phyloP scores from a whole-genome alignment of 2,113 vertebrate genomes.

The Erythrolamprus reginae region DNA sequence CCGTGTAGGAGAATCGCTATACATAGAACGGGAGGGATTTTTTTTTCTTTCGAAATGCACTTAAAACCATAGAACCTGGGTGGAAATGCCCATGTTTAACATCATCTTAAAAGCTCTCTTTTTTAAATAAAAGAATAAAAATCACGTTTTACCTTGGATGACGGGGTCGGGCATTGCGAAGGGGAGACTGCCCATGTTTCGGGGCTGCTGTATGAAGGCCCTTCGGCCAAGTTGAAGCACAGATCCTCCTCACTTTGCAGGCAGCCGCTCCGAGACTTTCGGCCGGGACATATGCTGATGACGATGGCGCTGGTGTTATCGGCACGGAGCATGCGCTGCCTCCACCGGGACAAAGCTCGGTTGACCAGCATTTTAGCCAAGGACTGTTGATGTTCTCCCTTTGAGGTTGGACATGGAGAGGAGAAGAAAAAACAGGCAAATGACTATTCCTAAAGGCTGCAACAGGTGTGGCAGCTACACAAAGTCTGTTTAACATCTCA shows the following conservation, averaged over 20 bases:
- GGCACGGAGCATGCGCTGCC: slow-evolving; percentile 93
- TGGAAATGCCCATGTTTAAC: background rate
- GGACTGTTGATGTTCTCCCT: slow-evolving; percentile 88
- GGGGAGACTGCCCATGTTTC: slow-evolving; percentile 63
- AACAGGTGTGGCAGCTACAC: background rate
- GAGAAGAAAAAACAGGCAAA: background rate
- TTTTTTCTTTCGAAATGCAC: background rate
- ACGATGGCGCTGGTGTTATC: slow-evolving; percentile 98
- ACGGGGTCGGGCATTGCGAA: slow-evolving; percentile 79
- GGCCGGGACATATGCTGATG: slow-evolving; percentile 80
- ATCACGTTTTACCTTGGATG: slow-evolving; percentile 72
- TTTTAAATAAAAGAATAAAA: too few species aligned
- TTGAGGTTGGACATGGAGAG: background rate
- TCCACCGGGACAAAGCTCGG: slow-evolving; percentile 88
- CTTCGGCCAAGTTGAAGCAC: slow-evolving; percentile 81
- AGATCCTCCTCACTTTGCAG: slow-evolving; percentile 82
- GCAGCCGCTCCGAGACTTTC: slow-evolving; percentile 61
- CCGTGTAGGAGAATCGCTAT: background rate
- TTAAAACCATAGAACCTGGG: background rate
- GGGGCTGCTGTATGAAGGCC: slow-evolving; percentile 73
- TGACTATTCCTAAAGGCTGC: background rate
- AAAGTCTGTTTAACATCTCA: background rate
- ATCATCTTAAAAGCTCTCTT: background rate
- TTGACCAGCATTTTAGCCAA: slow-evolving; percentile 87
- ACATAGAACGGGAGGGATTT: background rate